Conservation (phyloP, 2,888 invertebrate genomes). For the Eristalis pertinax region DNA sequence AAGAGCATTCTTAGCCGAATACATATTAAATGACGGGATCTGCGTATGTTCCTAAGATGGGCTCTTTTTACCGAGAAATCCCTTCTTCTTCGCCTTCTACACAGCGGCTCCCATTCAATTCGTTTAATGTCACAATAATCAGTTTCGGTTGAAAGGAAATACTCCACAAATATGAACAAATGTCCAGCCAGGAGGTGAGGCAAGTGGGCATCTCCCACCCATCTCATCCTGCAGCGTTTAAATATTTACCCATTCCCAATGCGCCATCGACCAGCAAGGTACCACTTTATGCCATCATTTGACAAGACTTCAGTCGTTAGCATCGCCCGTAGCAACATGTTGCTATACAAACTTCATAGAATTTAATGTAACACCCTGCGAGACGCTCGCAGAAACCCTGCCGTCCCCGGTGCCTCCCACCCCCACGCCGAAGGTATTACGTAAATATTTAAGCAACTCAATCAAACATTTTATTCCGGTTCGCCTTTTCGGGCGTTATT, state of each 20-base stretch:
- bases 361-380: neutral
- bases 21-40: too few relatives aligned
- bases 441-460: constrained; percentile 43
- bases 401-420: too few relatives aligned
- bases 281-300: neutral
- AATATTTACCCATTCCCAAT: neutral
- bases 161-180: neutral
- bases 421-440: neutral
- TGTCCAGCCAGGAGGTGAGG: neutral
- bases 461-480: constrained; percentile 33
- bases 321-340: constrained; percentile 36
- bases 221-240: neutral
- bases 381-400: neutral
- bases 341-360: neutral
- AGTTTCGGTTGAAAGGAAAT: neutral
- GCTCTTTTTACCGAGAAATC: too few relatives aligned
- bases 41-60: too few relatives aligned
- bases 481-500: neutral
- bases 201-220: neutral
- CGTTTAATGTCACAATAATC: too few relatives aligned
- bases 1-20: too few relatives aligned
- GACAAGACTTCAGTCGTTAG: neutral
- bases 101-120: too few relatives aligned
- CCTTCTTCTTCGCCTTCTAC: too few relatives aligned
- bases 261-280: neutral